Base-by-base conservation (phyloP, 2,888 invertebrate species). In the Limnephilus auricula region DNA sequence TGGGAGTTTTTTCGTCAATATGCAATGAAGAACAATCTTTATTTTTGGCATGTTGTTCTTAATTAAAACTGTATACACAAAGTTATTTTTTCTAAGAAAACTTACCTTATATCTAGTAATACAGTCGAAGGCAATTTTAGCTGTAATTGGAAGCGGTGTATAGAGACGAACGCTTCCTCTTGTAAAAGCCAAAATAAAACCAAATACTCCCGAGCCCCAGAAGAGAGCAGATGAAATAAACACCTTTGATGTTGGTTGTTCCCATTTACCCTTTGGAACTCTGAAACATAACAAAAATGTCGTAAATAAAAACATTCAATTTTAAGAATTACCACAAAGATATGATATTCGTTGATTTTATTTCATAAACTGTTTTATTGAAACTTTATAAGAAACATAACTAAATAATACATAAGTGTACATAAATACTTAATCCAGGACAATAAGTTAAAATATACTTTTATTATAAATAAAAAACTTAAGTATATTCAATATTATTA, bases 181-280 rank as follows among this genome's bases (percentile, higher is more conserved):
- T 0, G 93, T 40, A 85, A 94, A 93, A 9, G 93, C 88, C 31
- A 85, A 86, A 18, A 93, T 89, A 3, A 93, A 89, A 0, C 94
- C 25, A 18, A 93, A 18, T 13, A 93, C 78, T 25, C 93, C 93
- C 10, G 94, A 94, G 79, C 94, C 93, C 94, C 94, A 94, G 89
- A 94, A 87, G 10, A 87, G 87, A 6, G 50, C 94, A 30, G 94
- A 93, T 1, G 93, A 93, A 13, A 93, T 93, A 90, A 93, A 94
- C 50, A 89, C 90, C 6, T 93, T 37, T 40, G 86, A 15, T 12
- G n/a, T 79, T 45, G 79, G 34, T 32, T 79, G 34, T 18, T 86
- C 79, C 79, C 79, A 79, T 15, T 25, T 32, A 18, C 34, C 50
- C 45, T 15, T 18, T 80, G 15, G 10, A 25, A n/a, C 25, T 9